These are phyloP conservation scores for Grallaria varia DNA, from an alignment of 2,113 vertebrate genomes.

Conservation along the genomic window DNA sequence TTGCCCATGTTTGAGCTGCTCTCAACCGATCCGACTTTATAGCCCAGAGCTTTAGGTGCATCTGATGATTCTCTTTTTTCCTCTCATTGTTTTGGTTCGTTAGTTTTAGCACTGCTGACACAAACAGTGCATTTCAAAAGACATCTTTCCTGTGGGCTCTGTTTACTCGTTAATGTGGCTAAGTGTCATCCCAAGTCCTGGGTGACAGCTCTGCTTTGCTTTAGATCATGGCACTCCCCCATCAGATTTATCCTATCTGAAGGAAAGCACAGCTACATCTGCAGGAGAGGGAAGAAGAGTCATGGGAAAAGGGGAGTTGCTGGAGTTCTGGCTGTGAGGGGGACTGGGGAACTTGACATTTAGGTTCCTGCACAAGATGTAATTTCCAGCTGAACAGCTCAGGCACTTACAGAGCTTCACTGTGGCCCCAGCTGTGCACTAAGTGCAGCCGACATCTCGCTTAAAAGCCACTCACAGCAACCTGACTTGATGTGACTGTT, in stretches of 20 bases:
- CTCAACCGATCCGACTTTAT: not conserved
- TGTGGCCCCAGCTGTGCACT: slow-evolving; percentile 51
- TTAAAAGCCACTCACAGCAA: slow-evolving; percentile 51
- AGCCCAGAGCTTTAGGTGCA: slow-evolving; percentile 28
- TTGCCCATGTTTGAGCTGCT: not conserved
- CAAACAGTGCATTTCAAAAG: slow-evolving; percentile 52
- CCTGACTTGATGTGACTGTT: slow-evolving; percentile 42
- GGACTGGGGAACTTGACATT: slow-evolving; percentile 60
- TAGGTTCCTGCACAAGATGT: slow-evolving; percentile 56
- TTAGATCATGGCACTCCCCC: not conserved
- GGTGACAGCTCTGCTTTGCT: slow-evolving; percentile 31
- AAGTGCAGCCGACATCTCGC: slow-evolving; percentile 59
- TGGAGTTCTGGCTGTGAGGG: slow-evolving; percentile 6
- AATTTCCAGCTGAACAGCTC: slow-evolving; percentile 62
- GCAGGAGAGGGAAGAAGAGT: slow-evolving; percentile 36
- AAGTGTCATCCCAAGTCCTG: slow-evolving; percentile 54
- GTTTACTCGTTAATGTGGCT: slow-evolving; percentile 57
- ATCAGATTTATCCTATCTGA: slow-evolving; percentile 50
- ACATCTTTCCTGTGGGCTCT: slow-evolving; percentile 51
- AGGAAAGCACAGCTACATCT: slow-evolving; percentile 26
- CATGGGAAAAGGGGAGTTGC: not conserved
- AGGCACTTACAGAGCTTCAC: slow-evolving; percentile 46
- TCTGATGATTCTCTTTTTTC: slow-evolving; percentile 3
- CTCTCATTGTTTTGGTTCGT: slow-evolving; percentile 20
- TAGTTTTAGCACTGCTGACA: slow-evolving; percentile 53